These are phyloP conservation scores for Conger conger DNA, from an alignment of 2,113 vertebrate species.

Conservation along the genomic window DNA sequence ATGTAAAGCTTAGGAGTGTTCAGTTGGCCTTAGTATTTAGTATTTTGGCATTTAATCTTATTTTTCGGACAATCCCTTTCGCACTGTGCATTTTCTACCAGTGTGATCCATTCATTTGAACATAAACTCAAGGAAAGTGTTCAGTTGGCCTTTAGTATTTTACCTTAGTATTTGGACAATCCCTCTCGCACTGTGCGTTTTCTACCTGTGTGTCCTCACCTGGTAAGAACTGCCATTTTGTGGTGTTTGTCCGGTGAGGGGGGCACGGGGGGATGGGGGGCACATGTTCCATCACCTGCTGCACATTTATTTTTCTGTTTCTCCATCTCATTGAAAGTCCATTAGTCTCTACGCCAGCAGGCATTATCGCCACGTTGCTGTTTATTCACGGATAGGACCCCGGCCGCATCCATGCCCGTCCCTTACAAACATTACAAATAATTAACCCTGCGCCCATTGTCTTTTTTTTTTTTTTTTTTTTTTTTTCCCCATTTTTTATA, in stretches of 20 bases:
- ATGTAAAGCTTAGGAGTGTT: too few species aligned
- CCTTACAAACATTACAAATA: slow-evolving; percentile 41
- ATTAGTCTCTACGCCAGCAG: slow-evolving; percentile 63
- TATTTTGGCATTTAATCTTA: too few species aligned
- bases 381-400: slow-evolving; percentile 40
- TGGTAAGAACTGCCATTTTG: not conserved
- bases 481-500: slow-evolving; percentile 51
- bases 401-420: slow-evolving; percentile 47
- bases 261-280: not conserved
- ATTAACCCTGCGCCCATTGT: slow-evolving; percentile 24
- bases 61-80: too few species aligned
- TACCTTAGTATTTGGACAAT: too few species aligned
- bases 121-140: too few species aligned
- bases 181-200: not conserved
- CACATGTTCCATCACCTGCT: slow-evolving; percentile 1
- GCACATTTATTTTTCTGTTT: slow-evolving; percentile 39
- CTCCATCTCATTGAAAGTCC: slow-evolving; percentile 72
- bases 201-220: not conserved
- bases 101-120: too few species aligned
- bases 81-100: too few species aligned
- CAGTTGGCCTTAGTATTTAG: too few species aligned
- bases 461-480: slow-evolving; percentile 20
- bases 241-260: not conserved
- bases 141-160: too few species aligned
- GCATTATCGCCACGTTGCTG: slow-evolving; percentile 54